Conservation (phyloP, 2,797 vertebrate genomes). For the Diplodus sargus region DNA sequence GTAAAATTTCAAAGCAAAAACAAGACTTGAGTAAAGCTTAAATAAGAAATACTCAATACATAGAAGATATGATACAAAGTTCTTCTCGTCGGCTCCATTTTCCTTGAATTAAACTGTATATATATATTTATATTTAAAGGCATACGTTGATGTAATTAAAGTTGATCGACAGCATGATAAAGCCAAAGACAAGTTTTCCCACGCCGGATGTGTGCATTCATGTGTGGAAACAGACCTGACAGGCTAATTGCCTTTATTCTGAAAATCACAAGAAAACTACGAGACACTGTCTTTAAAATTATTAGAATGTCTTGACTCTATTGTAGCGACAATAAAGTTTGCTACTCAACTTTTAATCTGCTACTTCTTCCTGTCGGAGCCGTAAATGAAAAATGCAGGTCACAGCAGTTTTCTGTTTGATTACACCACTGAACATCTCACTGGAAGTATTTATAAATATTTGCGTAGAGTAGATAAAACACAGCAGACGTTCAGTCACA, state of each 20-base stretch:
- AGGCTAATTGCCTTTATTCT: too few species aligned
- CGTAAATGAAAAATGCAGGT: not conserved
- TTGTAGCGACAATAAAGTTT: too few species aligned
- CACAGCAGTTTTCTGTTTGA: constrained; percentile 1
- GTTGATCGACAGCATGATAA: not conserved
- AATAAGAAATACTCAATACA: not conserved
- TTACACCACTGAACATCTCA: not conserved
- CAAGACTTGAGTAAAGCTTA: not conserved
- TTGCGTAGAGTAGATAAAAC: constrained; percentile 42
- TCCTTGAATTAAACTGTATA: not conserved
- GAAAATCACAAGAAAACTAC: too few species aligned
- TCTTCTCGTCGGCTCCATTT: not conserved
- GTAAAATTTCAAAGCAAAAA: not conserved
- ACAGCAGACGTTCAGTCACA: constrained; percentile 20
- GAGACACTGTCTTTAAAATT: too few species aligned
- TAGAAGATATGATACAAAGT: not conserved
- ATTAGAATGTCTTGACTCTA: too few species aligned
- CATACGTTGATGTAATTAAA: not conserved
- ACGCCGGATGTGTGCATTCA: not conserved
- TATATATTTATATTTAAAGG: not conserved
- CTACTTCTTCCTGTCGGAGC: not conserved
- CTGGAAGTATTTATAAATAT: constrained; percentile 54
- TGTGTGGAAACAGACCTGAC: not conserved
- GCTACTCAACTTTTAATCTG: not conserved
- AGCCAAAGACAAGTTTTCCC: not conserved